Evolutionary conservation across 2,113 vertebrate genomes (phyloP), one percentile per base, ranked within the genome.

Genomic region (Prinia subflava): DNA sequence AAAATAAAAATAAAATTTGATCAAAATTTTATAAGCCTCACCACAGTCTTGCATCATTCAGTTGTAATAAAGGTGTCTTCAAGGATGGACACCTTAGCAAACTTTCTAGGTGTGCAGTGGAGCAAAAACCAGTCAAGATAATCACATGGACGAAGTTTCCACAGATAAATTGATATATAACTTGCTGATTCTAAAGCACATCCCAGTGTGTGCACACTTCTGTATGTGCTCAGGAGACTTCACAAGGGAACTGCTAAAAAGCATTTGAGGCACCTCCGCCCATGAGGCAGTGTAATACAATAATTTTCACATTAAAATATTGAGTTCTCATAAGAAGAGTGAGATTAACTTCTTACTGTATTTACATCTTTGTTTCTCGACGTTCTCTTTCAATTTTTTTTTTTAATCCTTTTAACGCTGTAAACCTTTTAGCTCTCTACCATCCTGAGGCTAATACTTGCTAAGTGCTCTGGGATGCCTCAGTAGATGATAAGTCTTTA

Each of bases 401-500:
- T 91, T 64, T 35, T 85, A 18, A 67, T 80, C 44, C 64, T 42
- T 92, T 82, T 94, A 71, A 87, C 57, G 30, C 92, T 77, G 52
- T 80, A 82, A 83, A 95, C 68, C 39, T 77, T 95, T 94, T 79
- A 65, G 39, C 14, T 94, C 69, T 88, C 79, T 74, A 25, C 69
- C 42, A 70, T 91, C 39, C 22, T 55, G 68, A 65, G 92, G 53
- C 35, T 81, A 83, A 64, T 67, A 47, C 12, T 83, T 69, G 46
- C 53, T 56, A 41, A 79, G 60, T 75, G 74, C 55, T 89, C 62
- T 78, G 70, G 59, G 64, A 73, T 76, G 68, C 10, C 15, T 75
- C 57, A 35, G 50, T 37, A 83, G 65, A 55, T 25, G 9, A 24
- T 24, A 30, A 84, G 42, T 47, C 65, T 92, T 89, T 47, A 86